Evolutionary conservation across 2,888 invertebrate species (phyloP).

Genomic region (Epicampocera succincta): DNA sequence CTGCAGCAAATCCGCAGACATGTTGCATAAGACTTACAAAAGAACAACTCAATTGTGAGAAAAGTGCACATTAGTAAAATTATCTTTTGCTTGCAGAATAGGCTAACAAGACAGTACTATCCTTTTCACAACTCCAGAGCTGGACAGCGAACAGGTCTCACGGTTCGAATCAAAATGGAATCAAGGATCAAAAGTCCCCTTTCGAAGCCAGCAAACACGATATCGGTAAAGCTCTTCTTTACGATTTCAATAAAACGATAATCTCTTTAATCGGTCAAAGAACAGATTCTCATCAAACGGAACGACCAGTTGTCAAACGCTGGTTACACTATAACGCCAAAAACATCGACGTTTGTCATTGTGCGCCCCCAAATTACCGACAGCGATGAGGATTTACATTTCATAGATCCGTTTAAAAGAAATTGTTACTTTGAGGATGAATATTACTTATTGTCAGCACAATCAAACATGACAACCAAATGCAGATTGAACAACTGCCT

Average conservation of each 20-base stretch:
- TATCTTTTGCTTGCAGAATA: constrained; percentile 11
- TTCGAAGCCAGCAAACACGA: constrained; percentile 69
- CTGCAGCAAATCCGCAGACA: too few species aligned
- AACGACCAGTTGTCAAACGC: constrained; percentile 73
- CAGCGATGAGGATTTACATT: constrained; percentile 73
- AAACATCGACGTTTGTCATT: constrained; percentile 76
- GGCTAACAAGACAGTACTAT: constrained; percentile 71
- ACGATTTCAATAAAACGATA: not conserved
- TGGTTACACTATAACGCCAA: constrained; percentile 75
- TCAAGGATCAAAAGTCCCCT: constrained; percentile 70
- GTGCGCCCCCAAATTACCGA: constrained; percentile 77
- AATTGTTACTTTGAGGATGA: constrained; percentile 76
- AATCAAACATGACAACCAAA: constrained; percentile 1
- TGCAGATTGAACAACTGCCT: constrained; percentile 76
- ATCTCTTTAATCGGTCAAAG: not conserved
- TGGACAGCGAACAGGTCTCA: constrained; percentile 75
- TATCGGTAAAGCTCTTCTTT: constrained; percentile 72
- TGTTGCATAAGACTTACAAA: too few species aligned
- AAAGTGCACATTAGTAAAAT: not conserved
- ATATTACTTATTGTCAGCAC: not conserved
- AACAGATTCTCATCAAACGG: constrained; percentile 76
- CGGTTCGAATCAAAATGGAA: constrained; percentile 72
- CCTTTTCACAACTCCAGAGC: constrained; percentile 76
- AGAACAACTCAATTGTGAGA: too few species aligned
- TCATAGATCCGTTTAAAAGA: constrained; percentile 73